Conservation (phyloP, 1,140 invertebrate genomes). For the Drosophila yakuba region DNA sequence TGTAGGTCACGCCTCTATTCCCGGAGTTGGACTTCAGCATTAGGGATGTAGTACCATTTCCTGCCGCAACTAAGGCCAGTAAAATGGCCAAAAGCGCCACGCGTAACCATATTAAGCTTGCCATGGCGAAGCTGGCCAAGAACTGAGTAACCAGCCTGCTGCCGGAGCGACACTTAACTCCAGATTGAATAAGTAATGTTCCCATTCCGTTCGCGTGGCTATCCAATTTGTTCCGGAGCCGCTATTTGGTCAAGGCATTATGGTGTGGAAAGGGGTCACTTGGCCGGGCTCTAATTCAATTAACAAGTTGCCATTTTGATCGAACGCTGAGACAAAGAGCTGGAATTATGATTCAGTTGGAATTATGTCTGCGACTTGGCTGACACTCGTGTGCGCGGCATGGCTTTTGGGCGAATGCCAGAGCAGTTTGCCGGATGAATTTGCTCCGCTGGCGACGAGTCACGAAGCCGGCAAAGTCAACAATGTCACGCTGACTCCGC, state of each 20-base stretch:
- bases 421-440: slow-evolving; percentile 32
- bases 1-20: slow-evolving; percentile 40
- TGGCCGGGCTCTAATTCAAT: slow-evolving; percentile 64
- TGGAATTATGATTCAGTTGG: slow-evolving; percentile 60
- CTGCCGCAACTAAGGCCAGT: slow-evolving; percentile 1
- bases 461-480: slow-evolving; percentile 50
- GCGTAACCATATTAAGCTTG: slow-evolving; percentile 14
- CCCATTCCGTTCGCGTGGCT: slow-evolving; percentile 37
- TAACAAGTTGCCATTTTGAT: slow-evolving; percentile 54
- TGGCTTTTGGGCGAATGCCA: slow-evolving; percentile 51
- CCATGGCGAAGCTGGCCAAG: slow-evolving; percentile 40
- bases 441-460: slow-evolving; percentile 25
- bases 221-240: slow-evolving; percentile 42
- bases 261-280: slow-evolving; percentile 48
- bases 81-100: slow-evolving; percentile 3
- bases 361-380: slow-evolving; percentile 57
- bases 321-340: slow-evolving; percentile 24
- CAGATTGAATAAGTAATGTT: slow-evolving; percentile 3
- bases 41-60: background rate
- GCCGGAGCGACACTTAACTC: background rate
- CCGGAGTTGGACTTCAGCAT: background rate
- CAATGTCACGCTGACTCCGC: slow-evolving; percentile 66
- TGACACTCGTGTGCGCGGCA: slow-evolving; percentile 14
- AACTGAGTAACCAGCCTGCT: slow-evolving; percentile 4
- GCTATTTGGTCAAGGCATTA: slow-evolving; percentile 61